These are phyloP conservation scores for Thunnus albacares DNA, from an alignment of 2,797 vertebrate genomes.

Conservation along the genomic window DNA sequence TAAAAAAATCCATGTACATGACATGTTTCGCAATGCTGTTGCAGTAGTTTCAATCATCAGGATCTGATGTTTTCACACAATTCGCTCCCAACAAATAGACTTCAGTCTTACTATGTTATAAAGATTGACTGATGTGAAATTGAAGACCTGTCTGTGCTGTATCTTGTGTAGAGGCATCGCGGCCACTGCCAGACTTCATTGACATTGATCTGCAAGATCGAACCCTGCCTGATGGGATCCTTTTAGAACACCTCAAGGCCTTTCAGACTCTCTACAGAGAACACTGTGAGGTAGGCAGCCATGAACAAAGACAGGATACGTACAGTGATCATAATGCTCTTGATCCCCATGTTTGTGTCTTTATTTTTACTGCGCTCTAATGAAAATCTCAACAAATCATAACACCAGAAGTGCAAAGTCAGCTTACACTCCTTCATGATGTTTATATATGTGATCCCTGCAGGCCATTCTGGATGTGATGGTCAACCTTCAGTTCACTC, in stretches of 20 bases:
- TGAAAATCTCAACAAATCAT: neutral
- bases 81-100: no score
- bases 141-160: neutral
- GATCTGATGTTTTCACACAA: no score
- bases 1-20: no score
- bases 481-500: slow-evolving; percentile 94
- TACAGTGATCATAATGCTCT: neutral
- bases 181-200: slow-evolving; percentile 89
- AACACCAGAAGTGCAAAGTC: neutral
- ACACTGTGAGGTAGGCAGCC: slow-evolving; percentile 92
- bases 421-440: slow-evolving; percentile 4
- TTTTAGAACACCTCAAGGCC: slow-evolving; percentile 88
- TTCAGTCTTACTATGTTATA: neutral
- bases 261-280: slow-evolving; percentile 94
- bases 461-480: slow-evolving; percentile 95
- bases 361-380: neutral
- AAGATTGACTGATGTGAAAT: neutral
- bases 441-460: slow-evolving; percentile 10
- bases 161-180: slow-evolving; percentile 86
- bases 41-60: no score
- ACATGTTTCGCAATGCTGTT: no score
- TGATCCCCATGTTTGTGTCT: no score
- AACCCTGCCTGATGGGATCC: slow-evolving; percentile 88
- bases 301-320: neutral
- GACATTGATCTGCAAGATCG: slow-evolving; percentile 89